Evolutionary conservation across 1,140 invertebrate species (phyloP), one percentile per base, ranked within the genome.

Genomic region (Hycleus cichorii): DNA sequence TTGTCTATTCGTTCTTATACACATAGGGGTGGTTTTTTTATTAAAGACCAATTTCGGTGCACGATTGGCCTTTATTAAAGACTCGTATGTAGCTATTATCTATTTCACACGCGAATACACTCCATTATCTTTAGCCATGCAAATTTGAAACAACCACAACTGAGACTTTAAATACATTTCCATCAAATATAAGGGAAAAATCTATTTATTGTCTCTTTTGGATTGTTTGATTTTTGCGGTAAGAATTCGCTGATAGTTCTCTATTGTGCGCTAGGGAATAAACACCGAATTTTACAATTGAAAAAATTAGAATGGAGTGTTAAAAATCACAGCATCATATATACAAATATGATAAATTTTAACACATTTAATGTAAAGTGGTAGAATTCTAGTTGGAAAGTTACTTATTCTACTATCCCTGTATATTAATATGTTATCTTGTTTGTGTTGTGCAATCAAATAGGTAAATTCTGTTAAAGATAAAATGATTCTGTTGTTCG

Each of bases 321-420:
- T 56, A 47, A 42, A 56, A 54, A n/a, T 12, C 60, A 38, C 39
- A 53, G 44, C 40, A 48, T 54, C 27, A 46, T 53, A 12, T 12
- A 12, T 18, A 18, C 47, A 60, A 56, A 65, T 49, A 39, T 39
- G 39, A 39, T 39, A 39, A 7, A 39, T 39, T 39, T 42, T 58
- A 49, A 57, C 52, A 59, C 59, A 59, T 57, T 64, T 59, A 58
- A 49, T 66, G 55, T 64, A 57, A 51, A 57, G 44, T 47, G 8
- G 56, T 65, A 62, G 60, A 52, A 60, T 57, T 27, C 54, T 62
- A 61, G 58, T 63, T 68, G 64, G 67, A 69, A 53, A 68, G 62
- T 69, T 65, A 64, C 63, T 67, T 67, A 61, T 68, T 70, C 60
- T 62, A 66, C 55, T 67, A 49, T 62, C 60, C 66, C 60, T 67